Percentiles rank a stretch among this genome's conserved stretches.
Evolutionary conservation across 1,140 invertebrate species (phyloP).

Genomic region (Aphelinus atriplicis): DNA sequence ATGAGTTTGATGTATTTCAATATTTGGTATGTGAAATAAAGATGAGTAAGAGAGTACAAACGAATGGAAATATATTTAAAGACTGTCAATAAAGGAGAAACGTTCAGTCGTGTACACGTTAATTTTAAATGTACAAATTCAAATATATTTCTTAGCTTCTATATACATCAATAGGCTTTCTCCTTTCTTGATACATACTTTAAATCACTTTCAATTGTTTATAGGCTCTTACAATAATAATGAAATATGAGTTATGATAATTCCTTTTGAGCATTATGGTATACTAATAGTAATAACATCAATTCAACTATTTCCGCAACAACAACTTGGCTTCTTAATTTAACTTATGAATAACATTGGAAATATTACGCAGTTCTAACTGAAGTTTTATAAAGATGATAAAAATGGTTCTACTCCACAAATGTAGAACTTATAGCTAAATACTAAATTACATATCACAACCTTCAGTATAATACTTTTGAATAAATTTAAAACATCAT

Average conservation of each 20-base stretch:
- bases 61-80: conserved; percentile 27
- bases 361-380: too few relatives aligned
- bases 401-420: too few relatives aligned
- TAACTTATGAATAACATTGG: too few relatives aligned
- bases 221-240: conserved; percentile 31
- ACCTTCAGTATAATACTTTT: conserved; percentile 17
- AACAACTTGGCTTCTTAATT: too few relatives aligned
- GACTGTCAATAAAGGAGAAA: conserved; percentile 27
- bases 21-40: conserved; percentile 51
- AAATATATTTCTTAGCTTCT: conserved; percentile 30
- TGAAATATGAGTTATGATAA: conserved; percentile 2
- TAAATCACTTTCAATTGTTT: conserved; percentile 36
- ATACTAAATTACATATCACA: conserved; percentile 34
- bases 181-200: conserved; percentile 37
- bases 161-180: conserved; percentile 22
- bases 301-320: too few relatives aligned
- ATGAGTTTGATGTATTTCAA: conserved; percentile 55
- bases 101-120: conserved; percentile 29
- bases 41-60: conserved; percentile 41
- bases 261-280: too few relatives aligned
- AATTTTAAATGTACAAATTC: conserved; percentile 31
- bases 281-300: too few relatives aligned
- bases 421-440: conserved; percentile 4
- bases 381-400: too few relatives aligned
- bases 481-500: too few relatives aligned